Conservation (phyloP, 2,113 vertebrate species). For the Connochaetes taurinus region DNA sequence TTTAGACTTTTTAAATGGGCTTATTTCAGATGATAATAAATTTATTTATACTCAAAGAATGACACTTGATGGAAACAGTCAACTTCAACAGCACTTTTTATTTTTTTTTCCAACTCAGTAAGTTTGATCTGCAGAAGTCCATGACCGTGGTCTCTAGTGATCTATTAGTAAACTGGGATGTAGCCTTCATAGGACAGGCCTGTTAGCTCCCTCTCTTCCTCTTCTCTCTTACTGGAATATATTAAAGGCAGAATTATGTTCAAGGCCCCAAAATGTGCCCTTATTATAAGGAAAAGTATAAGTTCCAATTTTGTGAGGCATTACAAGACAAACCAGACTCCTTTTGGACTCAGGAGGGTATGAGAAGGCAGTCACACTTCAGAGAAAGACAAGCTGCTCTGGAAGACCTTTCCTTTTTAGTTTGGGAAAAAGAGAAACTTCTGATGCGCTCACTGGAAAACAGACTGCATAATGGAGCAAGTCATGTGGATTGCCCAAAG, state of each 20-base stretch:
- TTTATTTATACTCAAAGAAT: conserved; percentile 75
- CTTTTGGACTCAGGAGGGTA: conserved; percentile 84
- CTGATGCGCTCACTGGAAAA: conserved; percentile 99
- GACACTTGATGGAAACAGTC: conserved; percentile 58
- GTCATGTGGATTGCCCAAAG: conserved; percentile 90
- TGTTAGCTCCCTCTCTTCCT: conserved; percentile 73
- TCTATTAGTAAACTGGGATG: conserved; percentile 88
- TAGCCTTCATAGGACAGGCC: conserved; percentile 78
- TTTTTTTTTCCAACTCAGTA: conserved; percentile 72
- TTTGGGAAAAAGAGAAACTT: conserved; percentile 91
- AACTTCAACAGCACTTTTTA: conserved; percentile 65
- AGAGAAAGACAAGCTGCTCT: conserved; percentile 85
- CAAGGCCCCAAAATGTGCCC: conserved; percentile 78
- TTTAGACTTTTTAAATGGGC: background rate
- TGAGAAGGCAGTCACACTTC: conserved; percentile 86
- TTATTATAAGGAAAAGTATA: conserved; percentile 82
- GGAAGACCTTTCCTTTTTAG: conserved; percentile 87
- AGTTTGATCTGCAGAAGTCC: conserved; percentile 77
- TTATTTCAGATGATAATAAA: conserved; percentile 74
- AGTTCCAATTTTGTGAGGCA: conserved; percentile 85
- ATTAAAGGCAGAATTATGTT: conserved; percentile 80
- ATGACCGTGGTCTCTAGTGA: conserved; percentile 82
- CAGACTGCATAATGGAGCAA: conserved; percentile 99
- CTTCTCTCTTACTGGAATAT: conserved; percentile 80
- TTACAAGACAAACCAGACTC: conserved; percentile 82